phyloP scores from a whole-genome alignment of 2,888 invertebrate genomes.

The Phaedon cochleariae region DNA sequence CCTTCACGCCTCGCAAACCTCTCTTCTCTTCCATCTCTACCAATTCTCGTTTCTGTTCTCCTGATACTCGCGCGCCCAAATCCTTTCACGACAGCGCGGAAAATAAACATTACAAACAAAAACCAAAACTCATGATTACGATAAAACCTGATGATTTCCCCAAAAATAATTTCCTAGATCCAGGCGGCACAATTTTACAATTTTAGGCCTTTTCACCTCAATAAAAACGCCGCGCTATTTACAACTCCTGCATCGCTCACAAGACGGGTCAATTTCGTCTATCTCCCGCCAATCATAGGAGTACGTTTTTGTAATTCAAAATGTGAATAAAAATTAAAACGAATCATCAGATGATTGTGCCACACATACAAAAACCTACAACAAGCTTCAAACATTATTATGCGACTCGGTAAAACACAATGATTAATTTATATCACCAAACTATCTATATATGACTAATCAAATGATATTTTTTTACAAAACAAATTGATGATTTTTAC shows the following conservation, averaged over 20 bases:
- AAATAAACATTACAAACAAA: constrained; percentile 18
- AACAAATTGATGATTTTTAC: not conserved
- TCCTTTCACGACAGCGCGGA: constrained; percentile 37
- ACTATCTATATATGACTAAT: too few relatives aligned
- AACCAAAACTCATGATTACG: constrained; percentile 21
- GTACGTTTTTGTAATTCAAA: not conserved
- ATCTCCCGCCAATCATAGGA: not conserved
- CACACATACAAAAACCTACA: too few relatives aligned
- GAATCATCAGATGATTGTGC: not conserved
- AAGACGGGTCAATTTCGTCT: not conserved
- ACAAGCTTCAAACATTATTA: too few relatives aligned
- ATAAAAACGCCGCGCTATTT: not conserved
- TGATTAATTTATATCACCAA: not conserved
- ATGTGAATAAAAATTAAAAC: not conserved
- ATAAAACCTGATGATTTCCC: not conserved
- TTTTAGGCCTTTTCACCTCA: constrained; percentile 3
- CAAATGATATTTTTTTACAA: not conserved
- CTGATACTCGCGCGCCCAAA: constrained; percentile 60
- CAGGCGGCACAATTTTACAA: constrained; percentile 3
- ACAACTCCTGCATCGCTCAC: not conserved
- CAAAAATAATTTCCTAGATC: not conserved
- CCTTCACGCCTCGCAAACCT: constrained; percentile 6
- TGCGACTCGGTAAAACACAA: not conserved
- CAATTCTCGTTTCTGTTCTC: constrained; percentile 53
- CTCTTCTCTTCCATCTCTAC: too few relatives aligned